Conservation (phyloP, 2,113 vertebrate genomes). For the Grantiella picta region DNA sequence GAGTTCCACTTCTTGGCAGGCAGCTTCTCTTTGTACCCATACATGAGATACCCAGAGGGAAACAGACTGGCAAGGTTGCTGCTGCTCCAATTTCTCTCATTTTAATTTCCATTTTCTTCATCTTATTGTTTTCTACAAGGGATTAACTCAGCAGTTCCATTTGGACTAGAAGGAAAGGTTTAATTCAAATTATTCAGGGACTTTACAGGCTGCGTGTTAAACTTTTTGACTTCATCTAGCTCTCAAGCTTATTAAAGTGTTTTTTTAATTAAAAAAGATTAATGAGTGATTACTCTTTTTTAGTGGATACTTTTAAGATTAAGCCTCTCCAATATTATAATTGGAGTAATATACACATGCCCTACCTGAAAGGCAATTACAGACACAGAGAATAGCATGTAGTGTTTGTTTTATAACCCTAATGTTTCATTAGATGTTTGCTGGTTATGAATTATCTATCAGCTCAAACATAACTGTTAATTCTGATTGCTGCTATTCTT, state of each 20-base stretch:
- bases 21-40: neutral
- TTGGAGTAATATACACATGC: neutral
- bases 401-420: conserved; percentile 12
- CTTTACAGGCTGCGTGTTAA: neutral
- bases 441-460: conserved; percentile 20
- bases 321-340: neutral
- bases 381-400: neutral
- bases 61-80: neutral
- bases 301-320: neutral
- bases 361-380: neutral
- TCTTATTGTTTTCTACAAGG: neutral
- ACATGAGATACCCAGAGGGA: neutral
- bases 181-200: neutral
- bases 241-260: neutral
- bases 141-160: neutral
- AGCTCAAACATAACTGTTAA: conserved; percentile 9
- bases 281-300: neutral
- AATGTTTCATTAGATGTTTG: conserved; percentile 29
- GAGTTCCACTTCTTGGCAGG: neutral
- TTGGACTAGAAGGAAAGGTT: neutral
- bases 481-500: neutral
- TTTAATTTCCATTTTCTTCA: neutral
- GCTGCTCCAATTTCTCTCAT: neutral
- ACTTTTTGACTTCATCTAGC: neutral
- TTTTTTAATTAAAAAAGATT: neutral